Evolutionary conservation across 2,888 invertebrate species (phyloP).

Genomic region (Apocheima hispidaria): DNA sequence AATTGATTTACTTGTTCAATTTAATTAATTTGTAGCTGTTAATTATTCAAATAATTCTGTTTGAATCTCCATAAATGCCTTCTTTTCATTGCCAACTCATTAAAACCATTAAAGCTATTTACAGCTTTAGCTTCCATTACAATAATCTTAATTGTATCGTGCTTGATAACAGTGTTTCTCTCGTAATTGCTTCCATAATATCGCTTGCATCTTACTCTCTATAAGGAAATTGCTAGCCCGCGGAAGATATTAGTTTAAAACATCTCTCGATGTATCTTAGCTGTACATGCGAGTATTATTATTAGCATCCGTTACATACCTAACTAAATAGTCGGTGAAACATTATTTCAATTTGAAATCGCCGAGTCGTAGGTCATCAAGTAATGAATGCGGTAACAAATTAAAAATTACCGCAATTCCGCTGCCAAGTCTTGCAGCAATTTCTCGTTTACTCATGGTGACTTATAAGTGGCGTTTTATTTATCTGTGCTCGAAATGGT

Average conservation of each 20-base stretch:
- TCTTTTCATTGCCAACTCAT: background rate
- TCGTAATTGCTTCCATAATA: conserved; percentile 11
- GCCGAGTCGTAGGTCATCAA: background rate
- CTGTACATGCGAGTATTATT: background rate
- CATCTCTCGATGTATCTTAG: conserved; percentile 13
- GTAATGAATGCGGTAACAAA: conserved; percentile 14
- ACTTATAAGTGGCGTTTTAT: conserved; percentile 13
- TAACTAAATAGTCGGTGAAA: background rate
- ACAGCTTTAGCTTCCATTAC: background rate
- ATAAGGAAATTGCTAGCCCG: conserved; percentile 28
- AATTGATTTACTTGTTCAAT: conserved; percentile 9
- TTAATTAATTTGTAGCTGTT: background rate
- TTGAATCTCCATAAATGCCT: background rate
- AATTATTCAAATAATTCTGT: background rate
- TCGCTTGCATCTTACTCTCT: conserved; percentile 13
- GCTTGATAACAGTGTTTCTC: conserved; percentile 6
- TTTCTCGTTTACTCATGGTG: conserved; percentile 22
- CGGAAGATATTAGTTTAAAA: conserved; percentile 33
- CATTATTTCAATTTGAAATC: background rate
- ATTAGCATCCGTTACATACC: background rate
- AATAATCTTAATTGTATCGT: conserved; percentile 17
- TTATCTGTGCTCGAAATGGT: conserved; percentile 19
- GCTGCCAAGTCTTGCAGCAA: conserved; percentile 16
- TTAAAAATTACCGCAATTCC: conserved; percentile 23
- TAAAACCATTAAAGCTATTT: background rate